Conservation (phyloP, 2,113 vertebrate species). For the Sminthopsis crassicaudata region DNA sequence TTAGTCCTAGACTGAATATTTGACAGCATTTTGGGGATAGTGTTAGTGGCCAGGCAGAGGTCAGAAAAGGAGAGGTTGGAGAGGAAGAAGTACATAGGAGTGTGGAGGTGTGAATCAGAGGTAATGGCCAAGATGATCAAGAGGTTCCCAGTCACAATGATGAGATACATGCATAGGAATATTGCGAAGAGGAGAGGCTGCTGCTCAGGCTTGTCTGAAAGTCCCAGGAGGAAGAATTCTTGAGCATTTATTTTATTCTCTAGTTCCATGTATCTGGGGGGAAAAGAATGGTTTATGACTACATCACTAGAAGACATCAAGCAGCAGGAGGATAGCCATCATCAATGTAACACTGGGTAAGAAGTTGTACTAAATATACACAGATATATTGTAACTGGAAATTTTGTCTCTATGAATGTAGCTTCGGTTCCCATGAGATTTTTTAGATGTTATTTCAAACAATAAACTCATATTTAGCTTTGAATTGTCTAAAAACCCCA, state of each 20-base stretch:
- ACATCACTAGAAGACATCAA: not conserved
- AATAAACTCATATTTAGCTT: not conserved
- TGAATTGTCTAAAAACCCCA: not conserved
- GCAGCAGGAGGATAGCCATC: not conserved
- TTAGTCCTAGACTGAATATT: constrained; percentile 57
- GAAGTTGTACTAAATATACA: not conserved
- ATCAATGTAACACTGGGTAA: not conserved
- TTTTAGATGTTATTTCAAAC: not conserved
- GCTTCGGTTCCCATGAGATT: not conserved
- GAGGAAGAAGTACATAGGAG: constrained; percentile 79
- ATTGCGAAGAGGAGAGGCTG: constrained; percentile 61
- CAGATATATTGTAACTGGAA: not conserved
- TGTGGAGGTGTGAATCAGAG: constrained; percentile 65
- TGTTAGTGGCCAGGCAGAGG: constrained; percentile 63
- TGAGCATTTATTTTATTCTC: constrained; percentile 27
- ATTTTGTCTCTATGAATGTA: not conserved
- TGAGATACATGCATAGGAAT: constrained; percentile 67
- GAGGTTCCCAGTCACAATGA: constrained; percentile 53
- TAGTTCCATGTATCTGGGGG: constrained; percentile 23
- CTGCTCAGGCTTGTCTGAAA: constrained; percentile 58
- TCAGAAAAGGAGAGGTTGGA: constrained; percentile 74
- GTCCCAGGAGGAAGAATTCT: constrained; percentile 70
- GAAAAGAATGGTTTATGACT: not conserved
- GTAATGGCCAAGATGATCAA: constrained; percentile 67
- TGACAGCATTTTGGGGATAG: constrained; percentile 70